phyloP scores from a whole-genome alignment of 2,888 invertebrate species.

The Agrochola lychnidis region DNA sequence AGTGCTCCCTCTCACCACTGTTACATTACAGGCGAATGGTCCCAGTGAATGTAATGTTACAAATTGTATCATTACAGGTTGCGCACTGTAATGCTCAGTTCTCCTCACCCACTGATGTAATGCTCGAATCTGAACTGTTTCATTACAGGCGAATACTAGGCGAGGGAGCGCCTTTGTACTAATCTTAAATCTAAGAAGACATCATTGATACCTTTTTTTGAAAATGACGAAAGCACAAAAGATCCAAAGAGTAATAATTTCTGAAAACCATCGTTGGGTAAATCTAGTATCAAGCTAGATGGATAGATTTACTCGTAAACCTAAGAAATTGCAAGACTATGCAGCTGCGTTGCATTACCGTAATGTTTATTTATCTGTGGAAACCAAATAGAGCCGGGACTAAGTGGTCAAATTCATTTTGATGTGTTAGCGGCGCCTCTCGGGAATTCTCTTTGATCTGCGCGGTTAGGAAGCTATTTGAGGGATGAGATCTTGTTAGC shows the following conservation, averaged over 20 bases:
- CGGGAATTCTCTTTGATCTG: slow-evolving; percentile 55
- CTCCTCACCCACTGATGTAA: too few species aligned
- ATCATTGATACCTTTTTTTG: not conserved
- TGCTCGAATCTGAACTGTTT: too few species aligned
- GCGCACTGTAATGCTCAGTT: too few species aligned
- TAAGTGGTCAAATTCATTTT: slow-evolving; percentile 56
- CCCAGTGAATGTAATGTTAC: too few species aligned
- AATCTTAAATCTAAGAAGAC: too few species aligned
- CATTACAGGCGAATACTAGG: too few species aligned
- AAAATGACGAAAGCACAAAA: not conserved
- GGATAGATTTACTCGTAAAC: slow-evolving; percentile 8
- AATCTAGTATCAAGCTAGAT: slow-evolving; percentile 1
- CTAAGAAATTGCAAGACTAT: slow-evolving; percentile 14
- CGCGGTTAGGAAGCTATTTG: slow-evolving; percentile 42
- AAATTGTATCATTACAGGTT: too few species aligned
- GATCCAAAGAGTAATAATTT: not conserved
- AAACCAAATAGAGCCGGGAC: slow-evolving; percentile 33
- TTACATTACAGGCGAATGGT: too few species aligned
- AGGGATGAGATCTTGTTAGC: slow-evolving; percentile 37
- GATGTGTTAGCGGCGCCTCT: slow-evolving; percentile 42
- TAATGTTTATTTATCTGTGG: slow-evolving; percentile 54
- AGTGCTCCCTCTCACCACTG: too few species aligned
- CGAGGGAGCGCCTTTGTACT: too few species aligned
- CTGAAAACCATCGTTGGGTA: not conserved
- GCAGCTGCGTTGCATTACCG: slow-evolving; percentile 21